Conservation (phyloP, 2,888 invertebrate species). For the Cerceris ruficornis region DNA sequence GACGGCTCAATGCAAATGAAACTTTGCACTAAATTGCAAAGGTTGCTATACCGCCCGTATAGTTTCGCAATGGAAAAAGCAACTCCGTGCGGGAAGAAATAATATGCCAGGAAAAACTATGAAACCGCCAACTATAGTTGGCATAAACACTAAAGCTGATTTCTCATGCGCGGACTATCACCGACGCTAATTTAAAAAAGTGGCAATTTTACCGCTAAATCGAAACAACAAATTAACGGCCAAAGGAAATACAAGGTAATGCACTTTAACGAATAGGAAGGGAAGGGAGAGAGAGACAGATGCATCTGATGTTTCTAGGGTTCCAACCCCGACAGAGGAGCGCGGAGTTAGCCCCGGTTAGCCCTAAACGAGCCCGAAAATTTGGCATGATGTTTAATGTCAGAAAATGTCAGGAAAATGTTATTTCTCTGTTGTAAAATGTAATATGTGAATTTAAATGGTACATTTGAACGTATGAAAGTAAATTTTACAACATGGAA, state of each 20-base stretch:
- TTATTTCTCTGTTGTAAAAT: background rate
- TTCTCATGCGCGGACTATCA: slow-evolving; percentile 28
- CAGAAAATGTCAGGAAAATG: background rate
- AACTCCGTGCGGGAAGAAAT: slow-evolving; percentile 14
- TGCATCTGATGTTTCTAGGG: no score
- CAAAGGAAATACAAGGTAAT: background rate
- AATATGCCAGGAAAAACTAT: slow-evolving; percentile 28
- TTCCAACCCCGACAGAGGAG: no score
- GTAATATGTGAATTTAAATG: background rate
- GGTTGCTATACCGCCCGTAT: background rate
- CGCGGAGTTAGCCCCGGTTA: no score
- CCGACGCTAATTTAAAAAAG: slow-evolving; percentile 42
- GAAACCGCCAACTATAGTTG: slow-evolving; percentile 26
- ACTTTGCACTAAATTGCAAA: background rate
- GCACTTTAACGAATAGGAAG: background rate
- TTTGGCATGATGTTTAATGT: slow-evolving; percentile 24
- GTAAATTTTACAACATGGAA: slow-evolving; percentile 48
- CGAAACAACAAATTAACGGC: slow-evolving; percentile 4
- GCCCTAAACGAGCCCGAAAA: background rate
- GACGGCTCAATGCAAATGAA: background rate
- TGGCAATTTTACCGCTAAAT: slow-evolving; percentile 34
- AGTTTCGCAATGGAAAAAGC: slow-evolving; percentile 7
- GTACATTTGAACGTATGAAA: slow-evolving; percentile 2
- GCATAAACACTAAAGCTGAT: slow-evolving; percentile 48
- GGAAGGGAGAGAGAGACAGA: no score